Base-by-base conservation (phyloP, 2,888 invertebrate species). In the Caenorhabditis parvicauda region DNA sequence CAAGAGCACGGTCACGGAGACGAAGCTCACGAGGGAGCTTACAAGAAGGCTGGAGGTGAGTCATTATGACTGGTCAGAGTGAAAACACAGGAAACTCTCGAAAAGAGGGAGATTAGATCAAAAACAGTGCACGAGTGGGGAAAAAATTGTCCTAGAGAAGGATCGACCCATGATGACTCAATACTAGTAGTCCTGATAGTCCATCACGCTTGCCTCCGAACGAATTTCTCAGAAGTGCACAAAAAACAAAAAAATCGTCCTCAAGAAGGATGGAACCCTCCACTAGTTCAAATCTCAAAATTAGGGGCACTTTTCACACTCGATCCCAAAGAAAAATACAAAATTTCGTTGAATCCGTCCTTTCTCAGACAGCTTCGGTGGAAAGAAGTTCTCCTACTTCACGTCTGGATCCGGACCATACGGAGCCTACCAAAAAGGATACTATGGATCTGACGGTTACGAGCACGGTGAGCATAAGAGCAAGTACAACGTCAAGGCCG, bases 301-400 rank as follows among this genome's bases (percentile, higher is more conserved):
- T n/a, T n/a, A n/a, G n/a, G n/a, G n/a, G n/a, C n/a, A n/a, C n/a
- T n/a, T n/a, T n/a, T n/a, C n/a, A n/a, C n/a, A n/a, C n/a, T n/a
- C n/a, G n/a, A n/a, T n/a, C n/a, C n/a, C n/a, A n/a, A n/a, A n/a
- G n/a, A n/a, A n/a, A n/a, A n/a, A n/a, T n/a, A n/a, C n/a, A n/a
- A n/a, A n/a, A n/a, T n/a, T n/a, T n/a, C n/a, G n/a, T n/a, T n/a
- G n/a, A n/a, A n/a, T n/a, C n/a, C n/a, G n/a, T 24, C 4, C 12
- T 6, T 7, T 59, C 59, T 12, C 46, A 67, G 67, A 67, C 35
- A 63, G 56, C 21, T 70, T 62, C 35, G 71, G 71, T 39, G 56
- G 48, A 32, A 67, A 65, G 56, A 70, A 67, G 47, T 71, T 63
- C 65, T 71, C 71, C 12, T 71, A 68, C 55, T 65, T 64, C 59